phyloP scores from a whole-genome alignment of 2,888 invertebrate genomes.

The Drosophila prolongata region DNA sequence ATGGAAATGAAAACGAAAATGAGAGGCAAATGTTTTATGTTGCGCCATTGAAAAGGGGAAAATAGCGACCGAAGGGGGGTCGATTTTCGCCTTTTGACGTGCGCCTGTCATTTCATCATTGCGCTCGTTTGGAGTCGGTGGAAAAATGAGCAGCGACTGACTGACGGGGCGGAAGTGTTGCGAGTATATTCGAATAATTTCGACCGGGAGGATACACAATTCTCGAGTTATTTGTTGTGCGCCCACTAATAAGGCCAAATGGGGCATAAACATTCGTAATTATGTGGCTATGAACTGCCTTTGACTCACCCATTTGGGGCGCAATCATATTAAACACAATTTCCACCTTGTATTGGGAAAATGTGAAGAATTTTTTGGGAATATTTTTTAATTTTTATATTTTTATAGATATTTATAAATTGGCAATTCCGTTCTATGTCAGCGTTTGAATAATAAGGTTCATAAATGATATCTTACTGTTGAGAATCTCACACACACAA shows the following conservation, averaged over 20 bases:
- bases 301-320: constrained; percentile 9
- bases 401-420: not conserved
- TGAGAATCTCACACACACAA: too few species aligned
- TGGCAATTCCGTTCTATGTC: too few species aligned
- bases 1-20: constrained; percentile 64
- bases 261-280: constrained; percentile 78
- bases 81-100: constrained; percentile 71
- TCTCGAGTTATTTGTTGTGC: constrained; percentile 75
- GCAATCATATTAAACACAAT: not conserved
- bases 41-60: constrained; percentile 55
- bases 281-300: constrained; percentile 50
- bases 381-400: not conserved
- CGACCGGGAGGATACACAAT: constrained; percentile 49
- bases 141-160: constrained; percentile 22
- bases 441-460: too few species aligned
- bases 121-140: constrained; percentile 59
- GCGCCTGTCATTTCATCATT: constrained; percentile 68
- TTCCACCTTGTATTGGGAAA: not conserved
- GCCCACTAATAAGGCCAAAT: constrained; percentile 77
- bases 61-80: constrained; percentile 11
- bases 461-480: too few species aligned
- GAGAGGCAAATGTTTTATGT: constrained; percentile 78
- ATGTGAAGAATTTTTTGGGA: not conserved
- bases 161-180: constrained; percentile 76
- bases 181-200: constrained; percentile 26